Evolutionary conservation across 2,797 vertebrate genomes (phyloP), one percentile per base, ranked within the genome.

Genomic region (Urosaurus nigricauda): DNA sequence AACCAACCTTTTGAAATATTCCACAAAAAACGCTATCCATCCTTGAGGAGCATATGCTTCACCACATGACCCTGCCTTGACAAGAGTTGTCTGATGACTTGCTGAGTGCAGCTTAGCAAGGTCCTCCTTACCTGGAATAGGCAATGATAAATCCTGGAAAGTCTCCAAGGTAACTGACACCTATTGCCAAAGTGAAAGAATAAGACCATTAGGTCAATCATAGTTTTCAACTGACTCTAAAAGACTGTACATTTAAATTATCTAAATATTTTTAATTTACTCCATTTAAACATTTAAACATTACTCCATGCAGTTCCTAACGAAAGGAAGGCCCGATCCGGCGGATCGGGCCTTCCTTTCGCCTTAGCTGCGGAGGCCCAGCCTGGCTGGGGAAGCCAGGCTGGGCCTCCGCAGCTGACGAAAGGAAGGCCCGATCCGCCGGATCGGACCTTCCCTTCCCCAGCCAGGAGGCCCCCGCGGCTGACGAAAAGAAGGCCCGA

Each of bases 41-140:
- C 99, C 99, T 91, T 99, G 99, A 11, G 99, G 97, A 11, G 98
- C 98, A 21, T 99, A 99, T 0, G 98, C 98, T 95, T 99, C 99
- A 24, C 98, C 98, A 88, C 99, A 99, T 1, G 99, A 99, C 78
- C 99, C 98, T 32, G 98, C 98, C 95, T 99, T 99, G 85, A 99
- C 97, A 91, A 99, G 94, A 84, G 98, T 98, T 4, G 98, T 98
- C 96, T 98, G 98, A 95, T 99, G 99, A 91, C 97, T 98, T 63
- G 98, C 97, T 4, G 99, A 99, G 96, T 99, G 99, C 87, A 99
- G 98, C 95, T 99, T 99, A 90, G 99, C 99, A 93, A 99, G 97
- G 95, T 99, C 99, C 95, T 99, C 99, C 95, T 99, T 99, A 86
- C 99, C 99, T 7, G 99, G 99, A 95, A 99, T 99, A 91, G 99